Percentiles rank a stretch among this genome's conserved stretches.
These are phyloP conservation scores for Polia nebulosa DNA, from an alignment of 2,888 invertebrate genomes.

Conservation along the genomic window DNA sequence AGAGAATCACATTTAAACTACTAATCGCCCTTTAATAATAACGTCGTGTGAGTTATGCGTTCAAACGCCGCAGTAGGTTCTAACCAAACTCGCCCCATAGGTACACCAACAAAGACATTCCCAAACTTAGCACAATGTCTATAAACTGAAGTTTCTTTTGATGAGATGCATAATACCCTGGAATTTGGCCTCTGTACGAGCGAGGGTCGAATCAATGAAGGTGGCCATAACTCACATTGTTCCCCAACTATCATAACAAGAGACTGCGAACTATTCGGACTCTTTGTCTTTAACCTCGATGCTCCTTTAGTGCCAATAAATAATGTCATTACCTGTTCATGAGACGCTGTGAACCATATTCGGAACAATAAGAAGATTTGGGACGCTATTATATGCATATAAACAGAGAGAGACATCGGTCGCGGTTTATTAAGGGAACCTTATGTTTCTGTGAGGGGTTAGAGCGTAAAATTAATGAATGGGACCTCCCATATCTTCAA, in stretches of 20 bases:
- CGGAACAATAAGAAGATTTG: slow-evolving; percentile 87
- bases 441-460: slow-evolving; percentile 68
- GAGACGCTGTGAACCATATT: slow-evolving; percentile 83
- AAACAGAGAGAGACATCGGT: slow-evolving; percentile 81
- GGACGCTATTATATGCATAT: slow-evolving; percentile 85
- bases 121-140: slow-evolving; percentile 55
- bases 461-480: slow-evolving; percentile 68
- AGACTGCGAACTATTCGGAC: slow-evolving; percentile 77
- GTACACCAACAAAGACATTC: slow-evolving; percentile 58
- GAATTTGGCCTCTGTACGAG: slow-evolving; percentile 59
- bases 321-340: slow-evolving; percentile 88
- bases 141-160: slow-evolving; percentile 64
- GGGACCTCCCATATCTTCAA: slow-evolving; percentile 61
- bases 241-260: slow-evolving; percentile 80
- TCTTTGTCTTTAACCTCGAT: slow-evolving; percentile 81
- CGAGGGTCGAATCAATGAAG: slow-evolving; percentile 68
- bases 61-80: slow-evolving; percentile 5
- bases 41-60: slow-evolving; percentile 11
- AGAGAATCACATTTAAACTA: neutral
- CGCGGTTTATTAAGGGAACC: slow-evolving; percentile 80
- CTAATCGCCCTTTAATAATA: slow-evolving; percentile 6
- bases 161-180: slow-evolving; percentile 63
- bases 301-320: slow-evolving; percentile 86
- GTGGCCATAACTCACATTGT: slow-evolving; percentile 69
- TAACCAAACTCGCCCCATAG: slow-evolving; percentile 42